Base-by-base conservation (phyloP, 2,113 vertebrate species). In the Tragelaphus scriptus region DNA sequence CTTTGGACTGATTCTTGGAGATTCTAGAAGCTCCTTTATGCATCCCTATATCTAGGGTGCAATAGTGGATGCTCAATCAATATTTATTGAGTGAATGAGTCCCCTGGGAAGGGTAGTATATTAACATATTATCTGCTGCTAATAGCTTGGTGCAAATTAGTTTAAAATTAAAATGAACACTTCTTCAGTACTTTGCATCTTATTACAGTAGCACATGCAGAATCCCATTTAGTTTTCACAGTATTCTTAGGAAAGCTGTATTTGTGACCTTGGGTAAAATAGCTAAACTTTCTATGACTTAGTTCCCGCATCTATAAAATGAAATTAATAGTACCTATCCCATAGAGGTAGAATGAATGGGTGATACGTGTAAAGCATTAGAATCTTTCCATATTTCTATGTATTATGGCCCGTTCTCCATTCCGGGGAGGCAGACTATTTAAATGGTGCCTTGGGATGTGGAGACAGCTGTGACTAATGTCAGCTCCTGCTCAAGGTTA, bases 61-160 rank as follows among this genome's bases (percentile, higher is more conserved):
- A 79, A 58, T 65, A 93, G 79, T 32, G 23, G 30, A 91, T 93
- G 51, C 19, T 92, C 90, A 91, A 94, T 91, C 96, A 97, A 81
- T 97, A 91, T 97, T 97, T 97, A 97, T 47, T 96, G 93, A 97
- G 49, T 80, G 85, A 89, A 89, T 96, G 88, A 89, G 51, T 80
- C 93, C 58, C 77, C 19, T 85, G 91, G 94, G 96, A 94, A 95
- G 75, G 47, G 19, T 85, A 95, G 95, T 87, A 86, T 63, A 97
- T 97, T 98, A 97, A 88, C 95, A 89, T 97, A 93, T 97, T 96
- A 95, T 97, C 61, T 94, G 51, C 91, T 40, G 8, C 79, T 97
- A 97, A 97, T 97, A 97, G 94, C 94, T 97, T 92, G 97, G 95
- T 93, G 61, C 53, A 97, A 96, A 98, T 94, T 97, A 94, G 79